phyloP scores from a whole-genome alignment of 2,113 vertebrate genomes.

The Galemys pyrenaicus region DNA sequence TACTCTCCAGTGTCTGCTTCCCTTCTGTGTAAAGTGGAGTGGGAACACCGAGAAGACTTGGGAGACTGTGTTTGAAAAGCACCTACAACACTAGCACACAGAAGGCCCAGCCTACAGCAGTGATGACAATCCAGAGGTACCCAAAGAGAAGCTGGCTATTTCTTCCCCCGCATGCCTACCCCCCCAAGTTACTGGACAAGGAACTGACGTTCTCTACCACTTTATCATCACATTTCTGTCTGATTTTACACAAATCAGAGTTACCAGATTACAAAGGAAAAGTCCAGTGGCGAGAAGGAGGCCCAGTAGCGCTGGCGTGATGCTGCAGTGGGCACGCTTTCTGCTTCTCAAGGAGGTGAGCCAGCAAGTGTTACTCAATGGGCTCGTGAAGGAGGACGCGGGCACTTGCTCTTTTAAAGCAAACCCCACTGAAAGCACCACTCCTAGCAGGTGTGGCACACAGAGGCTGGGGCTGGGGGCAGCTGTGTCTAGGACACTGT shows the following conservation, averaged over 20 bases:
- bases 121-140: neutral
- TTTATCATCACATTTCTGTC: neutral
- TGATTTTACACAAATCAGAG: neutral
- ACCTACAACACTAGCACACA: neutral
- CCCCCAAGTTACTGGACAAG: neutral
- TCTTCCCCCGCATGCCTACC: neutral
- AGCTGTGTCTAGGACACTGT: neutral
- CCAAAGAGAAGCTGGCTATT: neutral
- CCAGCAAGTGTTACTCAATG: neutral
- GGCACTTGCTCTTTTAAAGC: neutral
- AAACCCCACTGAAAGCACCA: neutral
- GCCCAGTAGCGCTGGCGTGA: neutral
- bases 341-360: neutral
- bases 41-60: neutral
- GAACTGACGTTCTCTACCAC: neutral
- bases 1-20: neutral
- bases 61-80: neutral
- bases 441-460: neutral
- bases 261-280: neutral
- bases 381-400: neutral
- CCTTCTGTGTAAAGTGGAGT: neutral
- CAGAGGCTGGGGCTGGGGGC: neutral
- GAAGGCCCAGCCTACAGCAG: neutral
- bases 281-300: neutral
- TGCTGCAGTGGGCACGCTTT: neutral